Evolutionary conservation across 92 coral and sea anemone genomes (phyloP).

Genomic region (Blastomussa wellsi): DNA sequence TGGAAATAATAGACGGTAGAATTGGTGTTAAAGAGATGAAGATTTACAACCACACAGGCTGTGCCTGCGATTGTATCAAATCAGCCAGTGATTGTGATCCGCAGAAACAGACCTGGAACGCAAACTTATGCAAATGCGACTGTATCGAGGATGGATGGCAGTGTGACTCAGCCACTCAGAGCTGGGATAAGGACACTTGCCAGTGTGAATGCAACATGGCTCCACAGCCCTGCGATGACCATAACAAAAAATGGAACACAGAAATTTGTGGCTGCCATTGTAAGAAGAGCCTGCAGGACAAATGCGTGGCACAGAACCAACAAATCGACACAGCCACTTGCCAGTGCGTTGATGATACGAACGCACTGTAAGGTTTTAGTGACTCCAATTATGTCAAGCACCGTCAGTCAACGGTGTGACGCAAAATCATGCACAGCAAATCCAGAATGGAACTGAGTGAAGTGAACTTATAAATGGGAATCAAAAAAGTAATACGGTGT

Average conservation of each 20-base stretch:
- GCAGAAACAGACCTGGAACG: constrained; percentile 17
- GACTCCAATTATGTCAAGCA: background rate
- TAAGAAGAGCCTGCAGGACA: background rate
- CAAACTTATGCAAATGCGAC: constrained; percentile 26
- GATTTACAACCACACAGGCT: constrained; percentile 58
- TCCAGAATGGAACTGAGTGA: background rate
- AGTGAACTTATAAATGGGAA: background rate
- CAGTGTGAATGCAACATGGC: constrained; percentile 30
- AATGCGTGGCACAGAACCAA: constrained; percentile 3
- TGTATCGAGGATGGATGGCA: constrained; percentile 10
- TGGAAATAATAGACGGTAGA: background rate
- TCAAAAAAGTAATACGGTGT: background rate
- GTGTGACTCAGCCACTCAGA: constrained; percentile 20
- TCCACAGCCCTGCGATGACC: background rate
- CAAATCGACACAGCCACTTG: constrained; percentile 27
- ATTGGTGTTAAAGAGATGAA: background rate
- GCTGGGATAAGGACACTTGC: constrained; percentile 19
- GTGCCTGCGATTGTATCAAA: constrained; percentile 53
- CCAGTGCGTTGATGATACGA: constrained; percentile 6
- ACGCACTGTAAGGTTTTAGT: background rate
- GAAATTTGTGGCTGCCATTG: constrained; percentile 51
- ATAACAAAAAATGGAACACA: constrained; percentile 34
- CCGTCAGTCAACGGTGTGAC: background rate
- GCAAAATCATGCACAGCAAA: background rate
- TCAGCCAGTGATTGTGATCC: constrained; percentile 50